Conservation (phyloP, 2,797 vertebrate species). For the Micromesistius poutassou region DNA sequence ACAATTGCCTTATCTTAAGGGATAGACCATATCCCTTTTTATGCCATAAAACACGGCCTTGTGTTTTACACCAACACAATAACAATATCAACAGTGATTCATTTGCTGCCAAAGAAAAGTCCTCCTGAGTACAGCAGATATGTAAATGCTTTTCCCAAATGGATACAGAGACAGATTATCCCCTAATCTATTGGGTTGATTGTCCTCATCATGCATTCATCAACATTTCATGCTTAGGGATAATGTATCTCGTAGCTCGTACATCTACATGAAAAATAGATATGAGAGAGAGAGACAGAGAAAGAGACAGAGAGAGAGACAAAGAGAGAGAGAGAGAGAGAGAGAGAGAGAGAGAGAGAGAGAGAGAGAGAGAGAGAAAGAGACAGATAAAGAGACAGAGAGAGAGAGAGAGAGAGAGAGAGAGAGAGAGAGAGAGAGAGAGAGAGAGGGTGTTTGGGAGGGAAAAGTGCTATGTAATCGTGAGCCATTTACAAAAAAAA, state of each 20-base stretch:
- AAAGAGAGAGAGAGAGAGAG: constrained; percentile 2
- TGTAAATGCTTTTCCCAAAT: not conserved
- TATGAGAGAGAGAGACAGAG: constrained; percentile 4
- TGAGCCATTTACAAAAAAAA: constrained; percentile 3
- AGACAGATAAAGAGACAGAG: not conserved
- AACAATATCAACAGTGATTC: not conserved
- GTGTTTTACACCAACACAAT: too few relatives aligned
- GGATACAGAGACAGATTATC: not conserved
- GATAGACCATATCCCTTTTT: not conserved
- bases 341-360: not conserved
- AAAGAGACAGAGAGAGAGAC: constrained; percentile 10
- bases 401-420: constrained; percentile 6
- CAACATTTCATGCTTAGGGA: not conserved
- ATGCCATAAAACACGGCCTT: not conserved
- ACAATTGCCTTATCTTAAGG: not conserved
- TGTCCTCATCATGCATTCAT: not conserved
- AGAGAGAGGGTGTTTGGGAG: not conserved
- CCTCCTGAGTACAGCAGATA: not conserved
- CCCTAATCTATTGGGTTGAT: not conserved
- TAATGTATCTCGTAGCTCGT: not conserved
- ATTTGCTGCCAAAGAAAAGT: not conserved
- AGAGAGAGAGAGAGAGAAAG: constrained; percentile 4
- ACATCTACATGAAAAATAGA: too few relatives aligned
- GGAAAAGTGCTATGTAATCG: not conserved
- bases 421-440: not conserved